Conservation (phyloP, 2,888 invertebrate genomes). For the Hemistola chrysoprasaria region DNA sequence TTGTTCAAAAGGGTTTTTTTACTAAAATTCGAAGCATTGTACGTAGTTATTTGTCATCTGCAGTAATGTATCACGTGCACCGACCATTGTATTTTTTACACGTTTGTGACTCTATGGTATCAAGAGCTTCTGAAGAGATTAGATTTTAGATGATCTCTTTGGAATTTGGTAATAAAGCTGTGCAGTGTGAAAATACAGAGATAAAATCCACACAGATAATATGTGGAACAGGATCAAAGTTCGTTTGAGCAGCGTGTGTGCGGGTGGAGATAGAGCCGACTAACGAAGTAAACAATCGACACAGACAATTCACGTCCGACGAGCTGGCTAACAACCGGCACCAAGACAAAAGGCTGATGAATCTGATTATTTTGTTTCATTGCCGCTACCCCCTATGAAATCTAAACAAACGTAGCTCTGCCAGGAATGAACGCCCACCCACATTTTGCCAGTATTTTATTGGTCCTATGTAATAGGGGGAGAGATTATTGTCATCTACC, state of each 20-base stretch:
- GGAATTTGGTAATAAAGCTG: too few relatives aligned
- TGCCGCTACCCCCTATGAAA: constrained; percentile 46
- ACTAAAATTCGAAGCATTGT: too few relatives aligned
- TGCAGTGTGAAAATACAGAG: neutral
- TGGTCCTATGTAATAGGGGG: too few relatives aligned
- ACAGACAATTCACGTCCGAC: constrained; percentile 62
- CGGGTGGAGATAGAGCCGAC: constrained; percentile 57
- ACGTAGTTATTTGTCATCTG: too few relatives aligned
- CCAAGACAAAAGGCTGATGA: constrained; percentile 69
- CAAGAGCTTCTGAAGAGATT: too few relatives aligned
- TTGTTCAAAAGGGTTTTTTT: too few relatives aligned
- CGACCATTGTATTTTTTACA: too few relatives aligned
- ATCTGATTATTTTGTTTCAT: constrained; percentile 66
- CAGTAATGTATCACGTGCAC: too few relatives aligned
- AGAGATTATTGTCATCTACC: too few relatives aligned
- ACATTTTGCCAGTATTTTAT: too few relatives aligned
- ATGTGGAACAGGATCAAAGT: constrained; percentile 51
- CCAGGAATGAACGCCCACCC: constrained; percentile 32
- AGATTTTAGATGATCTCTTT: too few relatives aligned
- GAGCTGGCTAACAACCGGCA: constrained; percentile 50
- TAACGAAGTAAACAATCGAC: constrained; percentile 79
- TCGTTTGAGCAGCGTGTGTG: constrained; percentile 52
- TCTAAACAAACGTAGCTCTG: constrained; percentile 45
- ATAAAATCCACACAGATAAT: constrained; percentile 2
- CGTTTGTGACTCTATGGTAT: too few relatives aligned